Conservation (phyloP, 2,113 vertebrate genomes). For the Sylvicapra grimmia region DNA sequence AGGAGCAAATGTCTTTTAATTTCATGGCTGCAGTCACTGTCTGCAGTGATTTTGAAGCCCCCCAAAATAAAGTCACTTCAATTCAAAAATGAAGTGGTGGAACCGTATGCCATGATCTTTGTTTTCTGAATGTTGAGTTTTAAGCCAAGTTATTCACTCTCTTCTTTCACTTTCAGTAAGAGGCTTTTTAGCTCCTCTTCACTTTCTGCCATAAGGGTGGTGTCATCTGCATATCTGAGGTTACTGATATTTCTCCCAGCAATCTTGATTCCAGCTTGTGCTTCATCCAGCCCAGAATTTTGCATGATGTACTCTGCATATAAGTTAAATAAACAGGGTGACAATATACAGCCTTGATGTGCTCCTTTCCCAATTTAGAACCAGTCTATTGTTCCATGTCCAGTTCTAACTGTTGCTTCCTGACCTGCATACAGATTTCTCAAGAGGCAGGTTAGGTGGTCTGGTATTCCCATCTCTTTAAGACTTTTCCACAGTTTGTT, state of each 20-base stretch:
- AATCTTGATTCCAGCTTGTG: neutral
- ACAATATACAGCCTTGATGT: neutral
- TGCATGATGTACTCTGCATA: neutral
- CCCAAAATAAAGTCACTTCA: neutral
- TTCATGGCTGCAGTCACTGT: neutral
- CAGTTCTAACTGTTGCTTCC: neutral
- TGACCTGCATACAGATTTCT: neutral
- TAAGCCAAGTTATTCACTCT: neutral
- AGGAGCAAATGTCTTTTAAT: neutral
- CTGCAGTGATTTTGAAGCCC: neutral
- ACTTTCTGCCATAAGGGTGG: neutral
- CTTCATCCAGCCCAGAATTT: neutral
- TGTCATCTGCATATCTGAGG: neutral
- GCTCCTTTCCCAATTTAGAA: neutral
- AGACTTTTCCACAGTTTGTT: neutral
- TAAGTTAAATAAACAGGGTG: neutral
- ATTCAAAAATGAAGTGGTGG: neutral
- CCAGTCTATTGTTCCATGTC: neutral
- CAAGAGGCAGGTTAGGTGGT: neutral
- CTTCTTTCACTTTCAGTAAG: neutral
- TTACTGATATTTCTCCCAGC: neutral
- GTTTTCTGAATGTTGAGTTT: neutral
- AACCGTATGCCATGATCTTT: fast-evolving
- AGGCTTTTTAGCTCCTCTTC: neutral
- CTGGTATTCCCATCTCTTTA: neutral